These are phyloP conservation scores for Meandrusa payeni DNA, from an alignment of 2,888 invertebrate species.

Conservation along the genomic window DNA sequence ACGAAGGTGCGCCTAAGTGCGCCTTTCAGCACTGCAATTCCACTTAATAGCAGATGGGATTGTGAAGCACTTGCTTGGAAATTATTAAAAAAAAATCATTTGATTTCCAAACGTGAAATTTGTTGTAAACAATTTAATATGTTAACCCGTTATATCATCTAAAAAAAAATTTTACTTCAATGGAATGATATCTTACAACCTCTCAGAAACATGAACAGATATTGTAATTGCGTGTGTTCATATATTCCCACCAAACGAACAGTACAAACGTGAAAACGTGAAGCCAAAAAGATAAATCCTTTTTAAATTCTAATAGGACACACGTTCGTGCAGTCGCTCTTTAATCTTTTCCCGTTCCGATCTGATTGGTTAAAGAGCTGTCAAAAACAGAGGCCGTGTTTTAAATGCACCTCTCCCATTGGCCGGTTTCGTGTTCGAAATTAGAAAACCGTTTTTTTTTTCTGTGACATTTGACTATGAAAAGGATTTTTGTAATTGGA, in stretches of 20 bases:
- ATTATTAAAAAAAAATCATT: too few relatives aligned
- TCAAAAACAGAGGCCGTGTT: slow-evolving; percentile 68
- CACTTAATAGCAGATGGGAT: too few relatives aligned
- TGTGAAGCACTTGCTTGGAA: too few relatives aligned
- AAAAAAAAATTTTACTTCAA: too few relatives aligned
- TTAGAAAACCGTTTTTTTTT: slow-evolving; percentile 32
- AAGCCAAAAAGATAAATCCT: slow-evolving; percentile 45
- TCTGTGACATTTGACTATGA: slow-evolving; percentile 17
- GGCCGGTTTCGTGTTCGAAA: slow-evolving; percentile 50
- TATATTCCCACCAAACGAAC: slow-evolving; percentile 17
- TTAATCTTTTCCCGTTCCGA: slow-evolving; percentile 61
- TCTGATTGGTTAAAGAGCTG: slow-evolving; percentile 73
- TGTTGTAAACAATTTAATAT: too few relatives aligned
- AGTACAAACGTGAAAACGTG: slow-evolving; percentile 22
- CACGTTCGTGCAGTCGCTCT: slow-evolving; percentile 43
- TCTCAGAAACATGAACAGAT: too few relatives aligned
- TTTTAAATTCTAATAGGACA: slow-evolving; percentile 60
- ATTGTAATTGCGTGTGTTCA: not conserved
- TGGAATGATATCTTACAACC: too few relatives aligned
- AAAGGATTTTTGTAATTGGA: slow-evolving; percentile 21
- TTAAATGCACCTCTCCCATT: slow-evolving; percentile 67
- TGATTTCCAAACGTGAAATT: too few relatives aligned
- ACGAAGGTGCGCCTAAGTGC: too few relatives aligned
- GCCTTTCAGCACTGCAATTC: too few relatives aligned
- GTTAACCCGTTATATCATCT: too few relatives aligned